Conservation (phyloP, 2,888 invertebrate species). For the Physocephala rufipes region DNA sequence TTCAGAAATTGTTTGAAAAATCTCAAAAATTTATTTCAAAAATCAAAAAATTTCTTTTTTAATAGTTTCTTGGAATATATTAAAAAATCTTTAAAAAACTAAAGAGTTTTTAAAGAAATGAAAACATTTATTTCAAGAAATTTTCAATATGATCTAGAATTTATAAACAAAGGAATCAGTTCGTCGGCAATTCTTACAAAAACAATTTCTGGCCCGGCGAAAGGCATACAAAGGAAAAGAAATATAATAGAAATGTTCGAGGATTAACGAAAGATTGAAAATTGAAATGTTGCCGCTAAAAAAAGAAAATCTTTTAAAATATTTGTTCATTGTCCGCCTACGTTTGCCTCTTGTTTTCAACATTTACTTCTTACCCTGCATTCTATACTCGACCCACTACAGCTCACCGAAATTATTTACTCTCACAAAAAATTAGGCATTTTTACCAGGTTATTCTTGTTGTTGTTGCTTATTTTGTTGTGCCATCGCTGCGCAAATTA, state of each 20-base stretch:
- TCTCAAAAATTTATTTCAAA: too few relatives aligned
- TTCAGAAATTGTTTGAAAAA: too few relatives aligned
- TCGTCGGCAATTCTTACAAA: too few relatives aligned
- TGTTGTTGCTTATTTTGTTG: conserved; percentile 6
- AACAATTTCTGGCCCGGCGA: too few relatives aligned
- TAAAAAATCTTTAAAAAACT: conserved; percentile 17
- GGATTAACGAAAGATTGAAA: conserved; percentile 40
- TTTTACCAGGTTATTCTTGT: conserved; percentile 16
- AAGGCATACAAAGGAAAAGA: background rate
- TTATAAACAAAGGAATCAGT: too few relatives aligned
- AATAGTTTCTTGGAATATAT: background rate
- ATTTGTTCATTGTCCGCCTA: too few relatives aligned
- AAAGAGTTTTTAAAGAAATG: background rate
- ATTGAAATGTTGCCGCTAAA: conserved; percentile 48
- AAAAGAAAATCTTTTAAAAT: conserved; percentile 10
- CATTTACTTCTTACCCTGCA: background rate
- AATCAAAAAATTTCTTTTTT: too few relatives aligned
- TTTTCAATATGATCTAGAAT: too few relatives aligned
- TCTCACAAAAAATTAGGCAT: background rate
- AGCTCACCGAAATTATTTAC: conserved; percentile 14
- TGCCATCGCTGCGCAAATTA: background rate
- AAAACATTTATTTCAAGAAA: background rate
- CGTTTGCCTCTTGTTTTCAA: background rate
- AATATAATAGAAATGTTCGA: too few relatives aligned
- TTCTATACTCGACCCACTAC: too few relatives aligned